These are phyloP conservation scores for Darevskia mixta DNA, from an alignment of 2,797 vertebrate genomes.

Conservation along the genomic window DNA sequence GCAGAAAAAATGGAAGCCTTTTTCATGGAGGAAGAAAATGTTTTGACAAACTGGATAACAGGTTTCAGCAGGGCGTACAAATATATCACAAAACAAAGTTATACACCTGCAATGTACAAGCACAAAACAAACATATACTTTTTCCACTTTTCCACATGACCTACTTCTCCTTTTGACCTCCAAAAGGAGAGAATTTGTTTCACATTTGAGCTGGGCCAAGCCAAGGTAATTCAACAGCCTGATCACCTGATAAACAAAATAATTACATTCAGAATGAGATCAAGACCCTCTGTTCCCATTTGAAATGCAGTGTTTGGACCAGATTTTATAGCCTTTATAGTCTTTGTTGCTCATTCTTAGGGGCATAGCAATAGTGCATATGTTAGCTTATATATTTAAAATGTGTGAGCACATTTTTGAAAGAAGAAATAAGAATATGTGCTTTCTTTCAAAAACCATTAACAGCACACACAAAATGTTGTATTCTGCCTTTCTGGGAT, in stretches of 20 bases:
- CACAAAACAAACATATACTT: neutral
- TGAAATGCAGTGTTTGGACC: neutral
- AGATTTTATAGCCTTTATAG: neutral
- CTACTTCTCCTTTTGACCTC: neutral
- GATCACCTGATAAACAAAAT: neutral
- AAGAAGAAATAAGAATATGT: neutral
- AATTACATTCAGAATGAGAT: neutral
- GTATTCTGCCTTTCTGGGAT: neutral
- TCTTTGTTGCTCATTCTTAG: neutral
- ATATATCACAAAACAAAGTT: no score
- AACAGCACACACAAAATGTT: neutral
- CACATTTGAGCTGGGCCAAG: neutral
- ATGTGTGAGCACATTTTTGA: neutral
- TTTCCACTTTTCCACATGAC: neutral
- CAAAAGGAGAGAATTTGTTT: neutral
- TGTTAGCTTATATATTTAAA: neutral
- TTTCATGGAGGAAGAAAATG: no score
- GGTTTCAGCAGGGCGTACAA: no score
- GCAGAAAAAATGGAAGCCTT: no score
- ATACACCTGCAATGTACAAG: no score
- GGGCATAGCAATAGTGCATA: neutral
- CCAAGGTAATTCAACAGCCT: neutral
- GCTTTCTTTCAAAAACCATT: neutral
- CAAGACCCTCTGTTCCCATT: neutral
- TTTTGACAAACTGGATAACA: no score